Evolutionary conservation across 2,888 invertebrate genomes (phyloP).

Genomic region (Tinea trinotella): DNA sequence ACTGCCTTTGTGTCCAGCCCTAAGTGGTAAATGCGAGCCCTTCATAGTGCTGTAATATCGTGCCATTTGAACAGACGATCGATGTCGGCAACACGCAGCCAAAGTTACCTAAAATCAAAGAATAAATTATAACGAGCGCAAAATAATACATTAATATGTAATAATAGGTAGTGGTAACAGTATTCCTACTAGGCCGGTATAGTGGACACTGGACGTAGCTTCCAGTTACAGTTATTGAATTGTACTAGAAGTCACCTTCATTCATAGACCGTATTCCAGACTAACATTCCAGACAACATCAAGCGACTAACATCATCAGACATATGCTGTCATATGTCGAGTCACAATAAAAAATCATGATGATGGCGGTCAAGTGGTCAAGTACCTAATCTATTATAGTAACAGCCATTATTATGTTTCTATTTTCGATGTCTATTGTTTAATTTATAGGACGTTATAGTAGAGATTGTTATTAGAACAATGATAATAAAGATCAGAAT

Average conservation of each 20-base stretch:
- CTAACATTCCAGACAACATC: no score
- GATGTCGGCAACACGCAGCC: constrained; percentile 52
- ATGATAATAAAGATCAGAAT: not conserved
- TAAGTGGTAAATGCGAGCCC: not conserved
- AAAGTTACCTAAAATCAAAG: constrained; percentile 42
- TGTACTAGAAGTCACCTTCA: no score
- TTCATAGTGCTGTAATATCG: constrained; percentile 41
- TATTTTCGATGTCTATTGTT: not conserved
- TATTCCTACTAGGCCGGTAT: no score
- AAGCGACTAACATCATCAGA: no score
- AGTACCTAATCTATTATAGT: not conserved
- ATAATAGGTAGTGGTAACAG: no score
- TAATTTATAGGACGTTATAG: not conserved
- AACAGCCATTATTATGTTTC: not conserved
- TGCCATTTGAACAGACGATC: constrained; percentile 29
- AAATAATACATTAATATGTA: no score
- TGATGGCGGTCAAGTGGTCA: no score
- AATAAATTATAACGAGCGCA: not conserved
- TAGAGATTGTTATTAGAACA: not conserved
- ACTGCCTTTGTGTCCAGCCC: not conserved
- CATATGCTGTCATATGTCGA: no score
- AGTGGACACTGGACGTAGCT: no score
- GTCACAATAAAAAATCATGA: no score
- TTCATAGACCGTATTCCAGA: no score
- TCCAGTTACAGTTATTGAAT: no score